Evolutionary conservation across 2,888 invertebrate genomes (phyloP), one percentile per base, ranked within the genome.

Genomic region (Oscheius sp.): DNA sequence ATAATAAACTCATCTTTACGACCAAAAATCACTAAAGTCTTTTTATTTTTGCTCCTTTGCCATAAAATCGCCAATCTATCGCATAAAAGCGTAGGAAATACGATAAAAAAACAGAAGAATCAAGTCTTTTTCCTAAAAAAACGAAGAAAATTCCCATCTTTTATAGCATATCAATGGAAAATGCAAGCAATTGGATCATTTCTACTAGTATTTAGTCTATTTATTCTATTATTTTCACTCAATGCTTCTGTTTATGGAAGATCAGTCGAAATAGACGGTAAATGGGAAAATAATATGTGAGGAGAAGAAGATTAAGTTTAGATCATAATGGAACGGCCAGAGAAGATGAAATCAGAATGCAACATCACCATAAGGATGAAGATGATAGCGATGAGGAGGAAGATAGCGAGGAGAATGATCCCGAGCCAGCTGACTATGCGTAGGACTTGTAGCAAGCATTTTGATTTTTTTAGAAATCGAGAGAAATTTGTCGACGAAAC

Each of bases 321-420:
- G 20, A n/a, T 15, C 20, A 52, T 17, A 53, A 58, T 58, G 39
- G 31, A 29, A 17, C 48, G 42, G 37, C 12, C n/a, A 27, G 29
- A 8, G 53, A 3, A 20, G 52, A 27, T 2, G 45, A 17, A 6
- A 31, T 37, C n/a, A 15, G 33, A 20, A 23, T 8, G 57, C n/a
- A 57, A 12, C 17, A 34, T 8, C 23, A 57, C 17, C 29, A 15
- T 31, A 29, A 27, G 39, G 64, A 45, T 1, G 69, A 69, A 55
- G 57, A 68, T 27, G 68, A 65, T 31, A 39, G 37, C 10, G 71
- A 73, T 25, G 69, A 72, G 33, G 29, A 50, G 3, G 48, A 48
- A 15, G 48, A 37, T 8, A 73, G 73, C 46, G 75, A 78, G 39
- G 75, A 74, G 37, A 15, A 37, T 10, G 15, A 37, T 8, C 8